Conservation (phyloP, 1,140 invertebrate species). For the Drosophila miranda region DNA sequence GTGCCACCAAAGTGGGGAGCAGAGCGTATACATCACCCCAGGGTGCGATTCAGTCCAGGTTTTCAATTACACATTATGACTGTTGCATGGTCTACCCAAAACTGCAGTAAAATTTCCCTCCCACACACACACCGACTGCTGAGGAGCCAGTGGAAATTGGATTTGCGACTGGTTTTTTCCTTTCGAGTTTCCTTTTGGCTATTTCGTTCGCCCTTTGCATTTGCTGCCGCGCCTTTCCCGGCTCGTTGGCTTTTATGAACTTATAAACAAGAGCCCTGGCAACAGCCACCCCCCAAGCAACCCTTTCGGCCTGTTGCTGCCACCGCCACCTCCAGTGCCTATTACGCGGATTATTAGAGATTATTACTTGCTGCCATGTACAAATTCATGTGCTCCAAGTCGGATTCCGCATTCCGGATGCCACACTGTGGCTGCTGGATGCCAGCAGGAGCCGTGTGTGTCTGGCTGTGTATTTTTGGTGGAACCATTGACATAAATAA, state of each 20-base stretch:
- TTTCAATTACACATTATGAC: conserved; percentile 82
- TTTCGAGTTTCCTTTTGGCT: conserved; percentile 20
- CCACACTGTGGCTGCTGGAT: background rate
- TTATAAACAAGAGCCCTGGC: conserved; percentile 73
- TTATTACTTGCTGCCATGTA: conserved; percentile 73
- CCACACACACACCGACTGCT: conserved; percentile 4
- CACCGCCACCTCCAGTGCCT: conserved; percentile 64
- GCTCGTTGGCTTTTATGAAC: conserved; percentile 81
- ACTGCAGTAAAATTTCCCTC: conserved; percentile 60
- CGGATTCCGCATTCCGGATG: conserved; percentile 8
- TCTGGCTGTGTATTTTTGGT: conserved; percentile 30
- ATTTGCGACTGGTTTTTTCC: conserved; percentile 57
- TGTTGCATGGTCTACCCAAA: conserved; percentile 26
- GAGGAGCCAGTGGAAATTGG: conserved; percentile 61
- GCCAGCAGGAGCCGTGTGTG: conserved; percentile 1
- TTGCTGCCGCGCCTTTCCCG: background rate
- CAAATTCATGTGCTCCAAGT: conserved; percentile 62
- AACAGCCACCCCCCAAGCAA: conserved; percentile 31
- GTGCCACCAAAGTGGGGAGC: background rate
- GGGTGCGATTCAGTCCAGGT: conserved; percentile 73
- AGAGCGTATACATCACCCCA: conserved; percentile 29
- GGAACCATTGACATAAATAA: conserved; percentile 80
- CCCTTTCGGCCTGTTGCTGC: conserved; percentile 74
- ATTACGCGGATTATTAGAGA: conserved; percentile 82
- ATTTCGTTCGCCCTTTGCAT: conserved; percentile 24